These are phyloP conservation scores for Calephelis nemesis DNA, from an alignment of 1,140 invertebrate genomes.

Conservation along the genomic window DNA sequence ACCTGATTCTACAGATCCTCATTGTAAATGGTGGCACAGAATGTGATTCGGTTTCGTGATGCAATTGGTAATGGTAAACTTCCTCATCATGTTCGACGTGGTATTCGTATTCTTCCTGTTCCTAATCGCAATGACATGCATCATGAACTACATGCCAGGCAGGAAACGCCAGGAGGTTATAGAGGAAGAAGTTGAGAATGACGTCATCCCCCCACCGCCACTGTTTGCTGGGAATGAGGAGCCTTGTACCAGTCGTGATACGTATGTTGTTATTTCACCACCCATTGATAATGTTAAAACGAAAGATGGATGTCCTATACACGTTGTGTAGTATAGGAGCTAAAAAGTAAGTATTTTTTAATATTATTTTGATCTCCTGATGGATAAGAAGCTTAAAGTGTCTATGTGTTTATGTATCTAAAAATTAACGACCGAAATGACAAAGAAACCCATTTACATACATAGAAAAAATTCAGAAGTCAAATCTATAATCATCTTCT, in stretches of 20 bases:
- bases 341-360: conserved; percentile 57
- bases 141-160: conserved; percentile 87
- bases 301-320: conserved; percentile 71
- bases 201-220: conserved; percentile 75
- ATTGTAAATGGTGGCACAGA: conserved; percentile 39
- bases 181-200: conserved; percentile 66
- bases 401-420: no score
- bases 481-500: no score
- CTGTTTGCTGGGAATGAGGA: conserved; percentile 64
- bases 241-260: conserved; percentile 51
- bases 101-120: conserved; percentile 92
- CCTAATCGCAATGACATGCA: conserved; percentile 88
- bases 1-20: conserved; percentile 25
- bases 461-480: no score
- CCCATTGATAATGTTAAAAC: conserved; percentile 59
- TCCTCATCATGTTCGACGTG: conserved; percentile 91
- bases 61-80: conserved; percentile 91
- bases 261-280: conserved; percentile 72
- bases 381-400: no score
- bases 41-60: conserved; percentile 78
- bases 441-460: no score
- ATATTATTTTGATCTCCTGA: neutral
- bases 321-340: conserved; percentile 71
- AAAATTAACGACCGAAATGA: no score
- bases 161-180: conserved; percentile 52